Conservation (phyloP, 2,113 vertebrate species). For the Pelodiscus sinensis region DNA sequence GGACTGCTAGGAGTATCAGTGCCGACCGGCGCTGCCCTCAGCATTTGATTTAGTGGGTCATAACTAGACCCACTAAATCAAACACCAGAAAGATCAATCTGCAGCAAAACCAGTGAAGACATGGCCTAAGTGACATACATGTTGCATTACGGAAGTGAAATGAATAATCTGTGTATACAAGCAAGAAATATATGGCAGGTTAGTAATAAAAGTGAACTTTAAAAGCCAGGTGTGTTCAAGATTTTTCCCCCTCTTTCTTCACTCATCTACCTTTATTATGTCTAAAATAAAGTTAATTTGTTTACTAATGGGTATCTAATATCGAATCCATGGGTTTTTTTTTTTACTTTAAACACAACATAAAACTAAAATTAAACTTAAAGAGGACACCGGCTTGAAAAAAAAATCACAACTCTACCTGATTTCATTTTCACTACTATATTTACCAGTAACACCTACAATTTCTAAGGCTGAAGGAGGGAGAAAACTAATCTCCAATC, state of each 20-base stretch:
- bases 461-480: rapidly evolving
- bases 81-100: too few species aligned
- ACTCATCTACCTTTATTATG: neutral
- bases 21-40: too few species aligned
- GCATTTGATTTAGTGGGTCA: too few species aligned
- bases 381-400: rapidly evolving
- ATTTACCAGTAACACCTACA: neutral
- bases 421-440: neutral
- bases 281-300: neutral
- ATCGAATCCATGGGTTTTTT: neutral
- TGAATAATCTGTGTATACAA: neutral
- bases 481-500: neutral
- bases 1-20: too few species aligned
- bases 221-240: rapidly evolving
- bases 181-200: neutral
- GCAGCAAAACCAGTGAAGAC: too few species aligned
- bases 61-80: too few species aligned
- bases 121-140: neutral
- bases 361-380: neutral
- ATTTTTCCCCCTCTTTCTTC: neutral
- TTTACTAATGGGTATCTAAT: neutral
- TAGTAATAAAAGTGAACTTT: neutral
- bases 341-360: rapidly evolving
- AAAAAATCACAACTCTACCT: rapidly evolving
- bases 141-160: neutral